Evolutionary conservation across 2,113 vertebrate genomes (phyloP).

Genomic region (Saiga tatarica): DNA sequence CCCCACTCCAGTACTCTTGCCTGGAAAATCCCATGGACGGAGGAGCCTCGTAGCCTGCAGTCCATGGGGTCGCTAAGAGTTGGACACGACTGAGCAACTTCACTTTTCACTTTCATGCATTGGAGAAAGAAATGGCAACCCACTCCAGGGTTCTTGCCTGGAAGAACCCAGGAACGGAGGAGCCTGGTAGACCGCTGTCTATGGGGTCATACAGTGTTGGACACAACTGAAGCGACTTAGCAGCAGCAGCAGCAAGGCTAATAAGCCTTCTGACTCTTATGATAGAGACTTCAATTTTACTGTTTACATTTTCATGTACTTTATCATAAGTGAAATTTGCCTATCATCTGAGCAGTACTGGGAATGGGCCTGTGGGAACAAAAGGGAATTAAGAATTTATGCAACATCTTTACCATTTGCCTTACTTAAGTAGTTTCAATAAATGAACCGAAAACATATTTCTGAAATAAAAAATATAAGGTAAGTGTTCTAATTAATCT

Average conservation of each 20-base stretch:
- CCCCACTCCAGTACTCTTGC: too few relatives aligned
- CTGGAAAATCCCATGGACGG: too few relatives aligned
- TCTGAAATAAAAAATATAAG: background rate
- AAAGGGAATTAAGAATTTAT: background rate
- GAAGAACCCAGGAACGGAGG: fast-evolving
- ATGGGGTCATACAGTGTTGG: too few relatives aligned
- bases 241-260: background rate
- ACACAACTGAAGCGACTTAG: too few relatives aligned
- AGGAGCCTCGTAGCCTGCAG: too few relatives aligned
- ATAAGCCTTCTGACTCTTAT: background rate
- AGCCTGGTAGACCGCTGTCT: too few relatives aligned
- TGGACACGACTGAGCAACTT: fast-evolving
- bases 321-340: background rate
- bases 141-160: too few relatives aligned
- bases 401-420: background rate
- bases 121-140: too few relatives aligned
- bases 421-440: background rate
- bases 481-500: background rate
- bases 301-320: background rate
- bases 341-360: background rate
- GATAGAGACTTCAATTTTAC: background rate
- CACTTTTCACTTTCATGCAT: too few relatives aligned
- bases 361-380: background rate
- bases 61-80: too few relatives aligned
- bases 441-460: background rate